These are phyloP conservation scores for Oenanthe melanoleuca DNA, from an alignment of 2,113 vertebrate species.

Conservation along the genomic window DNA sequence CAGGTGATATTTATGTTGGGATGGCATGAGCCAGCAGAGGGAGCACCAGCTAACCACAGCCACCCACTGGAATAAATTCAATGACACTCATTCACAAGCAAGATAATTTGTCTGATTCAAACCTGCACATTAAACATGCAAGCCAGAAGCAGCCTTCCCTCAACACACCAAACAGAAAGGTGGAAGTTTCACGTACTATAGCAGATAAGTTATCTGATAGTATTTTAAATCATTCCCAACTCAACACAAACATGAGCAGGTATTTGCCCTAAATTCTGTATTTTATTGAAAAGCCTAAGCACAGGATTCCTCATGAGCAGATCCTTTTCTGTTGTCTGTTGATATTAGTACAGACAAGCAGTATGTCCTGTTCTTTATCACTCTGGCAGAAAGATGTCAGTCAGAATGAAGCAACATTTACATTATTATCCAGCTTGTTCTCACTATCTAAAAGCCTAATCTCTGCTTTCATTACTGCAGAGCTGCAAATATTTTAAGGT, in stretches of 20 bases:
- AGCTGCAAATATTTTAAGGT: slow-evolving; percentile 14
- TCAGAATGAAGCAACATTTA: slow-evolving; percentile 23
- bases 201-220: neutral
- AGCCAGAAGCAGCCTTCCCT: neutral
- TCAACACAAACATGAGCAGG: accelerated
- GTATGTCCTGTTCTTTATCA: slow-evolving; percentile 30
- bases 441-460: slow-evolving; percentile 16
- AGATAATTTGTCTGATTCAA: neutral
- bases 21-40: slow-evolving; percentile 34
- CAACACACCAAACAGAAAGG: neutral
- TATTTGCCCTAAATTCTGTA: neutral
- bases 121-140: neutral
- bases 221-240: neutral
- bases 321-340: neutral
- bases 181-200: neutral
- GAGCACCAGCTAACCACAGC: slow-evolving; percentile 11
- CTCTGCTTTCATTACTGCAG: neutral
- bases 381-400: slow-evolving; percentile 14
- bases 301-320: neutral
- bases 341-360: neutral
- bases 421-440: slow-evolving; percentile 19
- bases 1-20: neutral
- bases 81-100: neutral
- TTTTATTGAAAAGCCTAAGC: neutral
- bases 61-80: neutral